Evolutionary conservation across 2,888 invertebrate species (phyloP).

Genomic region (Tipula vernalis): DNA sequence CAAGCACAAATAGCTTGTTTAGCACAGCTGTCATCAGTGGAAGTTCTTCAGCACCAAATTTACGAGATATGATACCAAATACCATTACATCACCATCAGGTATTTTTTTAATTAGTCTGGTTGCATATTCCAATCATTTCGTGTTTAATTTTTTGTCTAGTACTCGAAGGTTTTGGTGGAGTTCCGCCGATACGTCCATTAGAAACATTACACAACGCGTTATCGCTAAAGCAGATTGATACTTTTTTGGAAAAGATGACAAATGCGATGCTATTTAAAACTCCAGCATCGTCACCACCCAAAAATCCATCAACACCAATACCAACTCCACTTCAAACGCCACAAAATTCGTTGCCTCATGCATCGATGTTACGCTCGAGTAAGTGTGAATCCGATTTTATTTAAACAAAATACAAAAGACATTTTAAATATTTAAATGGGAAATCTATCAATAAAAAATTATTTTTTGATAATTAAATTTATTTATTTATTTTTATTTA

Average conservation of each 20-base stretch:
- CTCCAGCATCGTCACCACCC: slow-evolving; percentile 59
- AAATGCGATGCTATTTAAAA: slow-evolving; percentile 49
- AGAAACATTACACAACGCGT: slow-evolving; percentile 94
- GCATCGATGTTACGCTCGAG: slow-evolving; percentile 18
- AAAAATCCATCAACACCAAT: slow-evolving; percentile 46
- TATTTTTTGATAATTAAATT: background rate
- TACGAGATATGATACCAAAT: slow-evolving; percentile 74
- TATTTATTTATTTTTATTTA: background rate
- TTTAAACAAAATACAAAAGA: background rate
- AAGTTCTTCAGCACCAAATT: slow-evolving; percentile 82
- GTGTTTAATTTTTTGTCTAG: slow-evolving; percentile 29
- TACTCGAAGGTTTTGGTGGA: slow-evolving; percentile 75
- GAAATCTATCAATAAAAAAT: background rate
- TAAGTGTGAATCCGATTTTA: slow-evolving; percentile 17
- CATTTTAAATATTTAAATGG: background rate
- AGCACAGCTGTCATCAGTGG: slow-evolving; percentile 94
- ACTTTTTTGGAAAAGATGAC: slow-evolving; percentile 80
- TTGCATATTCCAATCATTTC: background rate
- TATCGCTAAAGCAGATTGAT: slow-evolving; percentile 85
- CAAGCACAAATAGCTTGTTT: slow-evolving; percentile 74
- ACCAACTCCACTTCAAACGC: slow-evolving; percentile 29
- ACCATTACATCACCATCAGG: slow-evolving; percentile 56
- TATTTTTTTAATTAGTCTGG: slow-evolving; percentile 24
- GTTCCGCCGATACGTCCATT: slow-evolving; percentile 92
- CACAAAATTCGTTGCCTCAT: slow-evolving; percentile 25